A percentile compares a stretch with the other conserved stretches of the same genome.
Evolutionary conservation across 2,113 vertebrate genomes (phyloP).

Genomic region (Nannospalax galili): DNA sequence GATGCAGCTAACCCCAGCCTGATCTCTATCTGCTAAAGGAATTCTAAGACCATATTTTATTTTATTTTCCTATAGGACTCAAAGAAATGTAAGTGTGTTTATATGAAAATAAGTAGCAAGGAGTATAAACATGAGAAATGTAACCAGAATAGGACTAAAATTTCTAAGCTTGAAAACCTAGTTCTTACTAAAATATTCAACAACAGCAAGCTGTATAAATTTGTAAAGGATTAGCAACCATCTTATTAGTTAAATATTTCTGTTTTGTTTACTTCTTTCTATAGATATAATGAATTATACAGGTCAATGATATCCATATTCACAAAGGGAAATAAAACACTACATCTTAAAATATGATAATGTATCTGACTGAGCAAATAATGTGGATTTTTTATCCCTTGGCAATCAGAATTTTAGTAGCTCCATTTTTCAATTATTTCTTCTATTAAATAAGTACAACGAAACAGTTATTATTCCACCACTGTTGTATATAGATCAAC

Average conservation of each 20-base stretch:
- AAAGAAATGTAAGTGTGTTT: background rate
- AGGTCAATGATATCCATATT: background rate
- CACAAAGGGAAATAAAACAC: conserved; percentile 12
- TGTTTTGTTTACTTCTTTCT: conserved; percentile 1
- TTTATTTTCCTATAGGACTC: background rate
- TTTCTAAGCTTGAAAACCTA: background rate
- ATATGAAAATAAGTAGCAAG: background rate
- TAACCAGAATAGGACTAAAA: background rate
- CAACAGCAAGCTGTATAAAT: background rate
- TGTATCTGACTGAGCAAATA: background rate
- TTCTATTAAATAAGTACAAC: conserved; percentile 12
- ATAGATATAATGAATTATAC: background rate
- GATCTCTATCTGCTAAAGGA: background rate
- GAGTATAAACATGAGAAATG: background rate
- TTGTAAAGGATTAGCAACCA: background rate
- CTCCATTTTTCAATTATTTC: background rate
- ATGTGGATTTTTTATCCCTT: background rate
- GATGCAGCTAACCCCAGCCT: background rate
- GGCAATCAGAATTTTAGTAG: background rate
- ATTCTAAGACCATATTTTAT: background rate
- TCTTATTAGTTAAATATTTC: background rate
- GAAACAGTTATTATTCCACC: background rate
- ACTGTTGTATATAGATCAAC: background rate
- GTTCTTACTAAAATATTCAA: background rate
- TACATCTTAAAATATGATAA: background rate